Evolutionary conservation across 1,140 invertebrate species (phyloP), one percentile per base, ranked within the genome.

Genomic region (Zaprionus vittiger): DNA sequence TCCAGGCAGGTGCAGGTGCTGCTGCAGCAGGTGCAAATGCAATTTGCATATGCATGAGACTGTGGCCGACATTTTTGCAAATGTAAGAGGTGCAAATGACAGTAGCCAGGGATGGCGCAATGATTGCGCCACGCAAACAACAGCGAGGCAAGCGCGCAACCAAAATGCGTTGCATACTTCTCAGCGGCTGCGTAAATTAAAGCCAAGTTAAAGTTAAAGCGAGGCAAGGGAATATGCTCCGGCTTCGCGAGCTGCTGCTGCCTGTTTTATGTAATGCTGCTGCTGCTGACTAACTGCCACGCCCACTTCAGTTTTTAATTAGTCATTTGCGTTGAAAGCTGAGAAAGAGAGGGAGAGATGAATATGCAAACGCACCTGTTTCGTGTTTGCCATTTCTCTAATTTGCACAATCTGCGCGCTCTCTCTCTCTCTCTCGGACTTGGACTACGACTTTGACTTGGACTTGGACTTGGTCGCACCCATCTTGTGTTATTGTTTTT

Each of bases 41-140:
- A 89, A 89, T 89, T 89, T 89, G 85, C 85, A 89, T 89, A 89
- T 90, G 85, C 85, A 89, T 89, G 85, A 89, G 87, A 74, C 86
- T 89, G 85, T 90, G 85, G 81, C 71, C 75, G 81, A 84, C 85
- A 90, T 90, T 90, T 89, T 89, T 90, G 84, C 85, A 87, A 75
- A 77, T 90, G 85, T 89, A 89, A 90, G 84, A 89, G 84, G 85
- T 89, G 85, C 85, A 89, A 89, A 89, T 89, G 85, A 89, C 85
- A 90, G 85, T 77, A 67, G 73, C 85, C 80, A 67, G 65, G 70
- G 70, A 69, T 56, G 44, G 70, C 63, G 64, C 79, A 75, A 85
- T 79, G 82, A 85, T 79, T 85, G 75, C 80, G 61, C 75, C 62
- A 73, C 57, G 68, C 73, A 65, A 75, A 74, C 74, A 81, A 56